phyloP scores from a whole-genome alignment of 1,140 invertebrate species.

The Polypedilum vanderplanki region DNA sequence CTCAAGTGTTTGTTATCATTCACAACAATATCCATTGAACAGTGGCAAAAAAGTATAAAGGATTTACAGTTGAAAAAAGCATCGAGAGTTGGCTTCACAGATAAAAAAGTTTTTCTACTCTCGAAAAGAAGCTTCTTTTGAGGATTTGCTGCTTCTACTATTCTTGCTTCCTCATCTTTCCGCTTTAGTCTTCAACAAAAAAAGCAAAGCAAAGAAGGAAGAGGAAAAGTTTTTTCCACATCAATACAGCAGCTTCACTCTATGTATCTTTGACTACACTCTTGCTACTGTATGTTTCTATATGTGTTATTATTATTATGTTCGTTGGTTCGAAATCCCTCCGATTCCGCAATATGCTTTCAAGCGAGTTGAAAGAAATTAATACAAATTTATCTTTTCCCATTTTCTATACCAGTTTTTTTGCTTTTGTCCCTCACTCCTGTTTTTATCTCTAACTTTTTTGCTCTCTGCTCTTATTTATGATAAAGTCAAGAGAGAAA shows the following conservation, averaged over 20 bases:
- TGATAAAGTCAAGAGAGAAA: background rate
- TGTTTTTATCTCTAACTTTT: background rate
- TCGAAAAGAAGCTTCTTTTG: background rate
- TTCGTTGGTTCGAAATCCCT: slow-evolving; percentile 4
- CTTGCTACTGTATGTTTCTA: background rate
- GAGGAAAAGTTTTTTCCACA: slow-evolving; percentile 15
- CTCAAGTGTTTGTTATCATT: slow-evolving; percentile 13
- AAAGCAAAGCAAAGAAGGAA: background rate
- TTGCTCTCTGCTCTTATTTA: background rate
- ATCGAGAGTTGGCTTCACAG: background rate
- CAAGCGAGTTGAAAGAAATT: slow-evolving; percentile 24
- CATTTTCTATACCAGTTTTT: background rate
- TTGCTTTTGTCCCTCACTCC: too few relatives aligned
- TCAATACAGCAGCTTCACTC: slow-evolving; percentile 14
- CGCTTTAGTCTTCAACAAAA: background rate
- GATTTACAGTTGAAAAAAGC: slow-evolving; percentile 13
- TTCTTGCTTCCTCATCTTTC: background rate
- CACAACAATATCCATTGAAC: slow-evolving; percentile 4
- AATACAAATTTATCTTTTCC: slow-evolving; percentile 24
- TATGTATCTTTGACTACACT: background rate
- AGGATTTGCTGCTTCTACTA: background rate
- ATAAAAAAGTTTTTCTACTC: background rate
- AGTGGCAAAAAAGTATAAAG: background rate
- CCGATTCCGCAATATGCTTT: background rate
- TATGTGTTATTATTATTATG: slow-evolving; percentile 11